Evolutionary conservation across 2,888 invertebrate species (phyloP).

Genomic region (Mythimna vitellina): DNA sequence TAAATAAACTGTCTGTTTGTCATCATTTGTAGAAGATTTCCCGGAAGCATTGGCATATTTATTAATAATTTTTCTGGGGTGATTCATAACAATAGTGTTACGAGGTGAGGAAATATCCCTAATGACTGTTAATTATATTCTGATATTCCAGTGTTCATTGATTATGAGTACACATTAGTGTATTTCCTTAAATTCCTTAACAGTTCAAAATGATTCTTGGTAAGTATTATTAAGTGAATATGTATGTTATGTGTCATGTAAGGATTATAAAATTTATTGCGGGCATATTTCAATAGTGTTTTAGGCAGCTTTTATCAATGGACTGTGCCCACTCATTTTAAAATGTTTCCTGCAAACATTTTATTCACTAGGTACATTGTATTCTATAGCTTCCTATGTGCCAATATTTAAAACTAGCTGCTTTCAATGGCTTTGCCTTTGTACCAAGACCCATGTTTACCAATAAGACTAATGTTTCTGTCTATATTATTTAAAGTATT

Average conservation of each 20-base stretch:
- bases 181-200: slow-evolving; percentile 10
- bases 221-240: too few species aligned
- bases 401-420: too few species aligned
- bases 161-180: not conserved
- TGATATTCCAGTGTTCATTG: slow-evolving; percentile 21
- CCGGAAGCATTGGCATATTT: slow-evolving; percentile 36
- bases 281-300: not conserved
- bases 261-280: not conserved
- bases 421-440: too few species aligned
- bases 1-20: slow-evolving; percentile 36
- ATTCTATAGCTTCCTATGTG: not conserved
- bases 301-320: slow-evolving; percentile 9
- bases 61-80: slow-evolving; percentile 32
- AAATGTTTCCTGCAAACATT: not conserved
- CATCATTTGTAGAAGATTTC: slow-evolving; percentile 31
- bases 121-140: slow-evolving; percentile 21
- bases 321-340: not conserved
- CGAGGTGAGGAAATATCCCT: slow-evolving; percentile 32
- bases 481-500: too few species aligned
- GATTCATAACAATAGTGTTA: slow-evolving; percentile 33
- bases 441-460: too few species aligned
- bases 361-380: too few species aligned
- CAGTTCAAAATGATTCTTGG: not conserved
- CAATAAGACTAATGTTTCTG: too few species aligned
- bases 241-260: slow-evolving; percentile 1